These are phyloP conservation scores for Parnassius orleans DNA, from an alignment of 2,888 invertebrate genomes.

Conservation along the genomic window DNA sequence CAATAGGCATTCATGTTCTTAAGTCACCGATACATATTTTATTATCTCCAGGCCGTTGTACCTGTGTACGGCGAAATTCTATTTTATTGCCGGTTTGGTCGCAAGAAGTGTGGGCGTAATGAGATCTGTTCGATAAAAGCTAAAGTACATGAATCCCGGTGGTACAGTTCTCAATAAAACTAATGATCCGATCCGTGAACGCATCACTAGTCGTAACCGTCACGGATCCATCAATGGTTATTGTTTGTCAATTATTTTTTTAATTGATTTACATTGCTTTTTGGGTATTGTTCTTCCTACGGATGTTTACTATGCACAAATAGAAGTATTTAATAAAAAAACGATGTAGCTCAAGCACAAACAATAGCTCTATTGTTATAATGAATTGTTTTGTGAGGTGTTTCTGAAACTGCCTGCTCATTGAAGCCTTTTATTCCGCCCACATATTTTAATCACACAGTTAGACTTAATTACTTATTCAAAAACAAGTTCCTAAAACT, in stretches of 20 bases:
- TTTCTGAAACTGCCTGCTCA: slow-evolving; percentile 60
- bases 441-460: slow-evolving; percentile 49
- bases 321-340: slow-evolving; percentile 54
- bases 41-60: slow-evolving; percentile 19
- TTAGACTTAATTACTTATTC: slow-evolving; percentile 43
- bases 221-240: slow-evolving; percentile 33
- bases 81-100: slow-evolving; percentile 28
- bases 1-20: slow-evolving; percentile 10
- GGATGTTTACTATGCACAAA: slow-evolving; percentile 42
- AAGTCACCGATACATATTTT: slow-evolving; percentile 22
- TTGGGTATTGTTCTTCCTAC: slow-evolving; percentile 48
- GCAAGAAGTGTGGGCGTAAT: slow-evolving; percentile 30
- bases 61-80: slow-evolving; percentile 29
- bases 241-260: slow-evolving; percentile 30
- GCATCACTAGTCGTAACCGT: slow-evolving; percentile 33
- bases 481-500: neutral
- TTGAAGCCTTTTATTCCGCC: slow-evolving; percentile 64
- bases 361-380: slow-evolving; percentile 71
- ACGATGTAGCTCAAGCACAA: slow-evolving; percentile 53
- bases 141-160: slow-evolving; percentile 7
- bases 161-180: slow-evolving; percentile 18
- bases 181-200: slow-evolving; percentile 29
- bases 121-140: slow-evolving; percentile 28
- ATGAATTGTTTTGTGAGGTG: slow-evolving; percentile 68
- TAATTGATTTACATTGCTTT: slow-evolving; percentile 37